Conservation (phyloP, 2,113 vertebrate species). For the Tapirus terrestris region DNA sequence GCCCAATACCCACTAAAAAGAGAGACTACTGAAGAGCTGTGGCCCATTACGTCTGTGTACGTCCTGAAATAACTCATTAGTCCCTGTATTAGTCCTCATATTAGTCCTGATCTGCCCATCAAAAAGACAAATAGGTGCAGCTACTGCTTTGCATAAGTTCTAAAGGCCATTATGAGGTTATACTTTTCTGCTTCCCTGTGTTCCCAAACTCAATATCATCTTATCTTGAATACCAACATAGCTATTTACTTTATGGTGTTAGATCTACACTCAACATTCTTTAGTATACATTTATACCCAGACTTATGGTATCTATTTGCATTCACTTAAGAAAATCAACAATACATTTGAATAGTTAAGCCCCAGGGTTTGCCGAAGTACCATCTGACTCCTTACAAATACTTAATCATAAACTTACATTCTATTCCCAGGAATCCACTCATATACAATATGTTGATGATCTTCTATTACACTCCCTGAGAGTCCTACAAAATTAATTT, state of each 20-base stretch:
- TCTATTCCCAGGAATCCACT: not conserved
- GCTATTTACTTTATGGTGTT: not conserved
- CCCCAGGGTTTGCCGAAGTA: not conserved
- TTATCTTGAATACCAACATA: not conserved
- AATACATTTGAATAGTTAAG: not conserved
- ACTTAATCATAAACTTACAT: slow-evolving; percentile 32
- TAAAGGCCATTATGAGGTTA: not conserved
- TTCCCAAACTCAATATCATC: not conserved
- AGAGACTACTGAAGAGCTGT: not conserved
- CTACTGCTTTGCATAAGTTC: not conserved
- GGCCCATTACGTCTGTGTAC: not conserved
- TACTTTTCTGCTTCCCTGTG: not conserved
- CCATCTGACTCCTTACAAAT: not conserved
- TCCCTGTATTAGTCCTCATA: not conserved
- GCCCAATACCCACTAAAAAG: not conserved
- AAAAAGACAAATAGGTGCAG: not conserved
- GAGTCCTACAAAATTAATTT: slow-evolving; percentile 37
- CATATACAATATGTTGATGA: not conserved
- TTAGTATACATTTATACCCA: not conserved
- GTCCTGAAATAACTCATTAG: not conserved
- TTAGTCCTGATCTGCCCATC: not conserved
- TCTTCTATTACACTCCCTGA: not conserved
- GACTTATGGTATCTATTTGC: not conserved
- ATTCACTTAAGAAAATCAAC: slow-evolving; percentile 31
- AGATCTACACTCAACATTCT: not conserved